Evolutionary conservation across 2,113 vertebrate genomes (phyloP).

Genomic region (Myodes glareolus): DNA sequence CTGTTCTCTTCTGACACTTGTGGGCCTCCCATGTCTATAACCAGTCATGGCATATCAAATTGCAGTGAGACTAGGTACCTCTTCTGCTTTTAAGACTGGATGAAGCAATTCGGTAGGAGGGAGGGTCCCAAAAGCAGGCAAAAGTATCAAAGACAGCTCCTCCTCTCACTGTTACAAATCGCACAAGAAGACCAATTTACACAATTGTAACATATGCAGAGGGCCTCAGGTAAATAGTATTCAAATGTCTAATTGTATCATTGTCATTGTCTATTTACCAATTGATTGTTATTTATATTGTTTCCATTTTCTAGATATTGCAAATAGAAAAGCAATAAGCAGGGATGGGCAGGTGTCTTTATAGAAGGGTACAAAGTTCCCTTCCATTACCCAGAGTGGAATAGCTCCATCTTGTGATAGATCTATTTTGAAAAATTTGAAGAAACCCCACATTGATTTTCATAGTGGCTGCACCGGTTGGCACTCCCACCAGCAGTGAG

Average conservation of each 20-base stretch:
- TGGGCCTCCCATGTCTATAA: neutral
- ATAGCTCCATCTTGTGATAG: neutral
- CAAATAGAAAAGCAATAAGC: neutral
- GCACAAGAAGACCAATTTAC: neutral
- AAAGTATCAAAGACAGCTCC: neutral
- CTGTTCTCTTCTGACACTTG: neutral
- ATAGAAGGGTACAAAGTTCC: neutral
- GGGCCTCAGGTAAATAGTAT: neutral
- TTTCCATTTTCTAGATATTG: neutral
- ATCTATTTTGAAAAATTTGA: neutral
- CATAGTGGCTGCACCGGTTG: neutral
- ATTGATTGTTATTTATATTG: neutral
- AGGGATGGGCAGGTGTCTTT: neutral
- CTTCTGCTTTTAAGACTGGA: neutral
- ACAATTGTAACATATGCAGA: neutral
- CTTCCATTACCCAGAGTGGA: neutral
- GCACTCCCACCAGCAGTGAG: neutral
- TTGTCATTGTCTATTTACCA: neutral
- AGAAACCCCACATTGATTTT: neutral
- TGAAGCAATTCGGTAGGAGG: neutral
- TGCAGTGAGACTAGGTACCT: neutral
- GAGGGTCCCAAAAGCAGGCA: neutral
- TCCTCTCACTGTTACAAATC: neutral
- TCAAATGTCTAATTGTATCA: neutral
- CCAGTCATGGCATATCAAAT: neutral